phyloP scores from a whole-genome alignment of 2,113 vertebrate genomes.

The Halcyon senegalensis region DNA sequence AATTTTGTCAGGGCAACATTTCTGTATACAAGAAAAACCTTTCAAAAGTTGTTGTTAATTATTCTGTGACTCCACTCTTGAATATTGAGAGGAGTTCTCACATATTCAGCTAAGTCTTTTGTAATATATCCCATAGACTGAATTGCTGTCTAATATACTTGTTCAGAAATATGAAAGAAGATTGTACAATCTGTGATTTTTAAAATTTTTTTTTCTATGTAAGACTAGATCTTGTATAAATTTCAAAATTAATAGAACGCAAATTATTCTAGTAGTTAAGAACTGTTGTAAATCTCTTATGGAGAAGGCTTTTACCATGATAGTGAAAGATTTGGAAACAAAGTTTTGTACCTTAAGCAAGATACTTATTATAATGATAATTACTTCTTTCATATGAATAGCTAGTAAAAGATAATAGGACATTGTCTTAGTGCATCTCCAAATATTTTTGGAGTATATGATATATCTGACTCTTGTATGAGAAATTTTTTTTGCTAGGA shows the following conservation, averaged over 20 bases:
- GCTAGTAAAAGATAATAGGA: background rate
- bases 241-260: background rate
- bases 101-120: background rate
- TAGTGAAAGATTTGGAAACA: background rate
- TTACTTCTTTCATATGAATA: background rate
- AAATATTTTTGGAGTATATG: background rate
- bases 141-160: background rate
- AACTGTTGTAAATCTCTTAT: background rate
- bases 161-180: background rate
- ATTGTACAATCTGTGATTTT: background rate
- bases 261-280: background rate
- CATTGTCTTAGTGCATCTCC: background rate
- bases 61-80: background rate
- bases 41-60: background rate
- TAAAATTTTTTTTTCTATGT: background rate
- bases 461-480: background rate
- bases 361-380: background rate
- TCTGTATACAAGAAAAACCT: background rate
- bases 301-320: background rate
- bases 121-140: background rate
- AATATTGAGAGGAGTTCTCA: background rate
- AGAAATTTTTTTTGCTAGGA: background rate
- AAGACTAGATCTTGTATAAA: background rate
- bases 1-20: slow-evolving; percentile 22
- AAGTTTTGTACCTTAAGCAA: background rate